Evolutionary conservation across 2,797 vertebrate genomes (phyloP), one percentile per base, ranked within the genome.

Genomic region (Malurus leucopterus): DNA sequence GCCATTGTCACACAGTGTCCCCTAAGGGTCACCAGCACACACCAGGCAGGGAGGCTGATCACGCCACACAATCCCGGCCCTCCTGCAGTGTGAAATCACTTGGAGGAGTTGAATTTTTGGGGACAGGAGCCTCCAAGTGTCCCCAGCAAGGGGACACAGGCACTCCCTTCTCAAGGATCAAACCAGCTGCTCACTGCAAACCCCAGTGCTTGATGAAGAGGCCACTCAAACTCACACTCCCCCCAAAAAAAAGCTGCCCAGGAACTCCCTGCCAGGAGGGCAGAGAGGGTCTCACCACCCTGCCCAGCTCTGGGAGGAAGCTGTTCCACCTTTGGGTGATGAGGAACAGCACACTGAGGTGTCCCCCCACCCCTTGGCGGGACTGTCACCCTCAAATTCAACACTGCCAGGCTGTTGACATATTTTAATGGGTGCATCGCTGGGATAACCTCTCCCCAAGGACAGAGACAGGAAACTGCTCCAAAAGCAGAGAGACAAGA

Each of bases 61-160:
- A 3, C 1, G 0, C 8, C 21, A 3, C 0, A 0, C 32, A 22
- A 46, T 58, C 63, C 57, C 32, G 40, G 62, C 34, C 54, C 68
- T 8, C 6, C 4, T 17, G 26, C 54, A 61, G 41, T 13, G 16
- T 0, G 4, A 15, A 58, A n/a, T 55, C 79, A 5, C 34, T 22
- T 4, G 4, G 23, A 68, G 34, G 5, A 2, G 0, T 5, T 24
- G 53, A 26, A 15, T 1, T 77, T 55, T 30, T 53, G 27, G 26
- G 21, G 17, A 67, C 24, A 19, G 43, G 32, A 89, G 43, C 27
- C 65, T 34, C 5, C 1, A 51, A 44, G 19, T 1, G 9, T 29
- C 54, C 55, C 36, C 44, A 10, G 27, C 0, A 0, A 22, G 36
- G 24, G 36, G 16, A 68, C 46, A 57, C 3, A 49, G 59, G 18